Base-by-base conservation (phyloP, 2,888 invertebrate species). In the Lathronympha strigana region DNA sequence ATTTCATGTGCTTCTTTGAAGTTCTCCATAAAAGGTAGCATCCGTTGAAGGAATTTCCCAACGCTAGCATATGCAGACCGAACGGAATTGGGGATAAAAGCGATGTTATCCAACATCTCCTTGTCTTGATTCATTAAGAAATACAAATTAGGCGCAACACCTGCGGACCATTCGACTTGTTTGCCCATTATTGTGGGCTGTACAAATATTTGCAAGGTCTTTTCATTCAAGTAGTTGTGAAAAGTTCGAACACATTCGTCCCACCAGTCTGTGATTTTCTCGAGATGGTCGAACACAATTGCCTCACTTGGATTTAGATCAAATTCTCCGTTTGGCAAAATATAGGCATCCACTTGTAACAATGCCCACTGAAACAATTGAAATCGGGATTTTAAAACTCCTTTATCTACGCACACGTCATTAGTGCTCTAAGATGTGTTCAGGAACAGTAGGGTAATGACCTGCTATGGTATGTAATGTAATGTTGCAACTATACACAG, bases 151-250 rank as follows among this genome's bases (percentile, higher is more conserved):
- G 97, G 97, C 0, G 97, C 94, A 28, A 93, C 91, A 1, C 96
- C 96, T 62, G 95, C 95, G 0, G 95, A 94, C 80, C 96, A 94
- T 47, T 96, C 95, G 72, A 97, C 96, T 76, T 95, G 94, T 76
- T 96, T 95, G 17, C 95, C 96, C 93, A 97, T 97, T 68, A 98
- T 95, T 17, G 95, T 94, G 0, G 97, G 97, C 94, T 95, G 94
- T 2, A 96, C 96, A 75, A 97, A 97, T 58, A 95, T 93, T 73
- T 94, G 92, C 74, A 95, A 95, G 21, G 92, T 83, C 1, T 93
- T 88, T 73, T 97, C 97, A 40, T 94, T 94, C 0, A 97, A 93
- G 62, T 95, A 94, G 66, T 95, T 94, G 71, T 94, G 93, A 21
- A 97, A 94, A n/a, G 92, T 93, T 21, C 94, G 90, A 0, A 96